These are phyloP conservation scores for Silurus aristotelis DNA, from an alignment of 2,797 vertebrate species.

Conservation along the genomic window DNA sequence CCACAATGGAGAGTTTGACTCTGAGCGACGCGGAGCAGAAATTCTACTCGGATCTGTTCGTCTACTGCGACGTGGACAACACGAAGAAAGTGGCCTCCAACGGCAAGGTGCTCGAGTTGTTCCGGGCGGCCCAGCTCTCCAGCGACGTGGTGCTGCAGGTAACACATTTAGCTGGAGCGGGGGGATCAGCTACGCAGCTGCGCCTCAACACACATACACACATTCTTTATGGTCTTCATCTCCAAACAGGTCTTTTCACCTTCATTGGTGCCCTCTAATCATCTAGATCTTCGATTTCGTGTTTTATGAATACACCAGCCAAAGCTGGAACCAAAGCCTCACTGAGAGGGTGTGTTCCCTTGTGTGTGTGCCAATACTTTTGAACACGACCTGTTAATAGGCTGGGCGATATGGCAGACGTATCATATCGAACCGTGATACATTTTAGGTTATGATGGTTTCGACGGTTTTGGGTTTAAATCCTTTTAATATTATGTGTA, in stretches of 20 bases:
- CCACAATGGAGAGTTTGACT: conserved; percentile 93
- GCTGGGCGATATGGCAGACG: background rate
- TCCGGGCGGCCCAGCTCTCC: conserved; percentile 95
- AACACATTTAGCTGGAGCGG: conserved; percentile 49
- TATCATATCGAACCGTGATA: no score
- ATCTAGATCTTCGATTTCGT: no score
- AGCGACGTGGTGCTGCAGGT: conserved; percentile 95
- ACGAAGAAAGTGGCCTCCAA: conserved; percentile 96
- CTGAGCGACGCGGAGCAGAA: conserved; percentile 95
- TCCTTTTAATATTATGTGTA: no score
- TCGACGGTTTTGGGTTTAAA: no score
- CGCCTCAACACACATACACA: background rate
- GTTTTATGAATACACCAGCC: no score
- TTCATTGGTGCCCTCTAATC: no score
- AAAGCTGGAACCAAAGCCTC: no score
- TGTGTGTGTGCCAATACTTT: conserved; percentile 15
- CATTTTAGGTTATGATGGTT: no score
- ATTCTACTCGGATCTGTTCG: conserved; percentile 95
- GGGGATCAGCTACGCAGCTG: background rate
- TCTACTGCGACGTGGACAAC: conserved; percentile 97
- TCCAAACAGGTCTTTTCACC: no score
- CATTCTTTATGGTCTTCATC: no score
- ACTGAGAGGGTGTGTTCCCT: conserved; percentile 1
- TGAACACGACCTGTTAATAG: conserved; percentile 9
- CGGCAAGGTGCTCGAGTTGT: conserved; percentile 92